Evolutionary conservation across 2,797 vertebrate genomes (phyloP).

Genomic region (Periparus ater): DNA sequence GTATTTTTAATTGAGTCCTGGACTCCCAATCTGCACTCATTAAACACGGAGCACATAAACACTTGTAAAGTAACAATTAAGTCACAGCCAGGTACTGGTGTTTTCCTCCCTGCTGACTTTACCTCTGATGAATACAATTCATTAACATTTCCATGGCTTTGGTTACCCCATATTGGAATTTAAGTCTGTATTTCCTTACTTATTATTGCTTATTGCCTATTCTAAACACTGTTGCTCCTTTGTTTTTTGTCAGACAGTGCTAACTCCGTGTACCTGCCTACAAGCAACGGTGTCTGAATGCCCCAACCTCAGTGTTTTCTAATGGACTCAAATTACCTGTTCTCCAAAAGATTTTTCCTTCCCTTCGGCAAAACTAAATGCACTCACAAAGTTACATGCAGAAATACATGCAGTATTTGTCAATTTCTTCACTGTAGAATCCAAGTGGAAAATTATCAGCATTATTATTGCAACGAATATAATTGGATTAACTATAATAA

Average conservation of each 20-base stretch:
- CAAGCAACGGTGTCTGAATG: background rate
- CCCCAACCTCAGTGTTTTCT: background rate
- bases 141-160: constrained; percentile 59
- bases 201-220: background rate
- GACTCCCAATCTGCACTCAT: constrained; percentile 51
- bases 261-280: background rate
- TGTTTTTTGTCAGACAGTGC: background rate
- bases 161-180: constrained; percentile 16
- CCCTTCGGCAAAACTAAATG: background rate
- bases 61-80: constrained; percentile 59
- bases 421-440: background rate
- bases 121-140: constrained; percentile 33
- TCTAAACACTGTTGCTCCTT: background rate
- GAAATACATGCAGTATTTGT: background rate
- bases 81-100: constrained; percentile 58
- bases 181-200: constrained; percentile 2
- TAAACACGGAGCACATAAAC: constrained; percentile 46
- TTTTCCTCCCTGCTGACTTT: constrained; percentile 55
- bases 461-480: background rate
- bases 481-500: background rate
- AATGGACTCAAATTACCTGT: background rate
- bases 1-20: constrained; percentile 62
- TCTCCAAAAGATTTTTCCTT: background rate
- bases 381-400: background rate
- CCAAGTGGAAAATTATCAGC: background rate